phyloP scores from a whole-genome alignment of 2,888 invertebrate species.

The Synergus umbraculus region DNA sequence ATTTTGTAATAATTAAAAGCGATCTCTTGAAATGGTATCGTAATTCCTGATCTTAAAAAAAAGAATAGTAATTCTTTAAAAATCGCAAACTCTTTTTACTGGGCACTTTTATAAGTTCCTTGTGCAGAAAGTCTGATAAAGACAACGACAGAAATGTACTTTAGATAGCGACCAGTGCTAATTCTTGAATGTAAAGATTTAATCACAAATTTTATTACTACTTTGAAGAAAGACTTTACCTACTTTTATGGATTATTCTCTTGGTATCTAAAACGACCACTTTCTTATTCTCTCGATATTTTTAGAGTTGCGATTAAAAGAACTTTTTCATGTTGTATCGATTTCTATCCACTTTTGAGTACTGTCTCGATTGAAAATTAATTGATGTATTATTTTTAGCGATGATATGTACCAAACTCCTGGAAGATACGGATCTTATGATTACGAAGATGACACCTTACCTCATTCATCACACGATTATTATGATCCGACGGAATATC shows the following conservation, averaged over 20 bases:
- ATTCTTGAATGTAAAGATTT: slow-evolving; percentile 34
- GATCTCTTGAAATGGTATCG: not conserved
- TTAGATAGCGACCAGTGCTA: slow-evolving; percentile 22
- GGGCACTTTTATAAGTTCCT: slow-evolving; percentile 1
- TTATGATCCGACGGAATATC: slow-evolving; percentile 78
- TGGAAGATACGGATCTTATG: slow-evolving; percentile 69
- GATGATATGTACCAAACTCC: slow-evolving; percentile 66
- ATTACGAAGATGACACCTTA: slow-evolving; percentile 73
- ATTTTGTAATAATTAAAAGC: not conserved
- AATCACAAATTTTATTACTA: slow-evolving; percentile 33
- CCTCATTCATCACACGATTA: slow-evolving; percentile 77
- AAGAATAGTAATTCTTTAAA: slow-evolving; percentile 10
- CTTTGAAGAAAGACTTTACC: not conserved
- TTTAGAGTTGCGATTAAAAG: not conserved
- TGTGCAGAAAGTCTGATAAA: slow-evolving; percentile 5
- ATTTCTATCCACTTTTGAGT: not conserved
- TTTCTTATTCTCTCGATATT: slow-evolving; percentile 5
- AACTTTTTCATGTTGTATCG: not conserved
- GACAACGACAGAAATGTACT: slow-evolving; percentile 19
- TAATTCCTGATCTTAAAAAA: not conserved
- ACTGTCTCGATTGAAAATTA: not conserved
- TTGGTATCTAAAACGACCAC: not conserved
- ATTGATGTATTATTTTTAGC: slow-evolving; percentile 53
- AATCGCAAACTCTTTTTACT: slow-evolving; percentile 5
- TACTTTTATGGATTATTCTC: slow-evolving; percentile 12